phyloP scores from a whole-genome alignment of 2,797 vertebrate species.

The Phaenicophaeus curvirostris region DNA sequence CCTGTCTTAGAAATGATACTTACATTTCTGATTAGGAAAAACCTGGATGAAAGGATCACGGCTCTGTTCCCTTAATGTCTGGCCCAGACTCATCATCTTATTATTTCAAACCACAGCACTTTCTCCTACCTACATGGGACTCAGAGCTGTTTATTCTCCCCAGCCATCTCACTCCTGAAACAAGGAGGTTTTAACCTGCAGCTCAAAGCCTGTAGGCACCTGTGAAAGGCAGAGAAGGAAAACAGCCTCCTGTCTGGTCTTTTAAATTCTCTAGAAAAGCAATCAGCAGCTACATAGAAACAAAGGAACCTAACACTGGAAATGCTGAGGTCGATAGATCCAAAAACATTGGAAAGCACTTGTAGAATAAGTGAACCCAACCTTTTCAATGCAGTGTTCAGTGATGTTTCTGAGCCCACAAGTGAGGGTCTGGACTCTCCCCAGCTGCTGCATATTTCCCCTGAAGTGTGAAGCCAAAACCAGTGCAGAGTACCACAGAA shows the following conservation, averaged over 20 bases:
- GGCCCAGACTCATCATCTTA: neutral
- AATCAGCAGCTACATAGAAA: neutral
- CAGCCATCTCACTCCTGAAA: neutral
- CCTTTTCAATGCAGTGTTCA: no score
- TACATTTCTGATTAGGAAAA: neutral
- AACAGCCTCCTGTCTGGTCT: rapidly evolving
- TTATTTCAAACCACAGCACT: neutral
- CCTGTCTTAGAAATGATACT: rapidly evolving
- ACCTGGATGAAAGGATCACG: neutral
- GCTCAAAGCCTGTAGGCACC: neutral
- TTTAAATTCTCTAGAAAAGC: neutral
- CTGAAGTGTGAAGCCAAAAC: no score
- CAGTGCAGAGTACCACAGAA: neutral
- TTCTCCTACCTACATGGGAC: neutral
- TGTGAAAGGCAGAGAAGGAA: neutral
- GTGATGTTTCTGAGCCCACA: neutral
- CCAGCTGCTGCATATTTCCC: neutral
- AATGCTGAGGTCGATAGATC: neutral
- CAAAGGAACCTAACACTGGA: neutral
- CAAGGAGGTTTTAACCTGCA: neutral
- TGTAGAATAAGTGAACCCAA: neutral
- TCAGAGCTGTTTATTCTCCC: neutral
- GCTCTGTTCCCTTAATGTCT: neutral
- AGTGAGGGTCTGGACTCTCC: neutral
- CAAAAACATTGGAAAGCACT: rapidly evolving